Base-by-base conservation (phyloP, 2,888 invertebrate genomes). In the Molanna angustata region DNA sequence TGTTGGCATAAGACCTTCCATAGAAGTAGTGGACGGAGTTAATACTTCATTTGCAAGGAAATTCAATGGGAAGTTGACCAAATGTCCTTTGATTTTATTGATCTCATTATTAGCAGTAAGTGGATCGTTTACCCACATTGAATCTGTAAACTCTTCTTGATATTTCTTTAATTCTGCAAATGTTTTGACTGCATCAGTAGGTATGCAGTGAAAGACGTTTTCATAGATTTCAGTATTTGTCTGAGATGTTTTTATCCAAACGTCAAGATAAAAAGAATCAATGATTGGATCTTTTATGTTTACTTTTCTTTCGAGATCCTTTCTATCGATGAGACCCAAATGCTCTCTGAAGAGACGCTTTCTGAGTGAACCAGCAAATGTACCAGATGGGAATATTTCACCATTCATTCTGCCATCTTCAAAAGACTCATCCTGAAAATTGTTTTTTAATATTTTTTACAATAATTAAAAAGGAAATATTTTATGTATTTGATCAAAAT, bases 1-100 rank as follows among this genome's bases (percentile, higher is more conserved):
- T 21, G 90, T 90, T 2, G 97, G 97, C 82, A 96, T 85, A 65
- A 97, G 85, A 42, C 92, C 92, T 69, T 97, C 96, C 69, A 91
- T 91, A 16, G 91, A 87, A 13, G 84, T 83, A 33, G 85, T 82
- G 47, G 86, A 83, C 4, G 96, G 96, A 14, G 89, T 90, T 37
- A 96, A 76, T 37, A 82, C 82, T 73, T 96, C 95, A 61, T 89
- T 83, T 64, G 83, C 82, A n/a, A 98, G 80, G 73, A 98, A 98
- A 54, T 90, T 80, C 46, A 94, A 71, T 1, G 98, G 97, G 67
- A 96, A 76, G 61, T 92, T 82, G 1, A 98, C 98, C 52, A 98
- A 67, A 69, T 88, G 82, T 1, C 96, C 97, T 82, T 88, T 73
- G 53, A 94, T 85, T 64, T 85, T 82, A 61, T 82, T 80, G 59